Evolutionary conservation across 2,888 invertebrate species (phyloP), one percentile per base, ranked within the genome.

Genomic region (Sclerodermus sp.): DNA sequence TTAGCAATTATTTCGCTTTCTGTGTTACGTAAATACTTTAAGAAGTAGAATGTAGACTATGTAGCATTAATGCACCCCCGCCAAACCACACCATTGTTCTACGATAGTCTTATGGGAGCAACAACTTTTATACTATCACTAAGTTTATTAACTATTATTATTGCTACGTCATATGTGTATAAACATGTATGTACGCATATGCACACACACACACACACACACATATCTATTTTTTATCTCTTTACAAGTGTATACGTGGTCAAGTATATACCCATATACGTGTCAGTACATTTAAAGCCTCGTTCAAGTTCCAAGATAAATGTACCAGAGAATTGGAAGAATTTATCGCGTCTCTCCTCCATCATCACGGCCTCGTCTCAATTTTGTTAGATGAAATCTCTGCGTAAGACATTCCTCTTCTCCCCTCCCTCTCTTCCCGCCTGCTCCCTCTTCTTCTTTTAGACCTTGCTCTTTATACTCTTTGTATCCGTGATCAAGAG

Each of bases 71-170:
- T 72, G 74, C 71, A 74, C 70, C 64, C 38, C 49, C 51, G 65
- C 67, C 66, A 59, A 49, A 66, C 50, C 58, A 62, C 64, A 64
- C 67, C 63, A 55, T 65, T 57, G 45, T 55, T 48, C 55, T 59
- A 57, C 36, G 48, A 52, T 71, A 67, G 66, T 68, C 60, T 66
- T 68, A 80, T 82, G 82, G 82, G 82, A 82, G 82, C 82, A 83
- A 82, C 82, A 82, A 82, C 82, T 65, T 66, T 58, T 51, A 53
- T 38, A 53, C 49, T 44, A 47, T 46, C 23, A 47, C 39, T 23
- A 43, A n/a, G n/a, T n/a, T n/a, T n/a, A n/a, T n/a, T n/a, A n/a
- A n/a, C n/a, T n/a, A n/a, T n/a, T n/a, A n/a, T n/a, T n/a, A n/a
- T n/a, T n/a, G n/a, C n/a, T n/a, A n/a, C n/a, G n/a, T n/a, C n/a